Evolutionary conservation across 1,140 invertebrate species (phyloP), one percentile per base, ranked within the genome.

Genomic region (Drosophila sturtevanti): DNA sequence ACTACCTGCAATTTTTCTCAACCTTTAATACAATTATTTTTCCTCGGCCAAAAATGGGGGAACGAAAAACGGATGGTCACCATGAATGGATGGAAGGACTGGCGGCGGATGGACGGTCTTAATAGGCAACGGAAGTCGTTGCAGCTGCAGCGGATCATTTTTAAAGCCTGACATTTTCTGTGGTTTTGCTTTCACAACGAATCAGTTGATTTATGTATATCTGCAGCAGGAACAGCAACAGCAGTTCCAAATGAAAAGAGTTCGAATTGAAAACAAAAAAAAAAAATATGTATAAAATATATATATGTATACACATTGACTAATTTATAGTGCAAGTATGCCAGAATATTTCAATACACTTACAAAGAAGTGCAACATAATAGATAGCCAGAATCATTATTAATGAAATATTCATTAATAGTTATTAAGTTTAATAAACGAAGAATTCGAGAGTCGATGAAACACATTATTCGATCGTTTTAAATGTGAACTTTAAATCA

Each of bases 191-290:
- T 48, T 48, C 41, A 48, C 41, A 48, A 48, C 12, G 64, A 72
- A 56, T 35, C 68, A 63, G 64, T 78, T 85, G 81, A 85, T 85
- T 85, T 85, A 85, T 85, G 77, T 85, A 85, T 85, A 74, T 80
- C 73, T 78, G 81, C 77, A 77, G 81, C 68, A 80, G 67, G 16
- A 48, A 16, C 73, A 74, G 81, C 77, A 77, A 81, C 68, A 80
- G 67, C 41, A 48, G 41, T 48, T 63, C 62, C 69, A 74, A 80
- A 77, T 80, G 81, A 68, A 56, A 56, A 65, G 61, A 71, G 58
- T 71, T 56, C 63, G 58, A 21, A 55, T 55, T 55, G 6, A 7
- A 55, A 16, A 21, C 16, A 10, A 21, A 21, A 14, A 12, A 51
- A 41, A 1, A 21, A 21, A 51, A 21, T 27, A 31, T 9, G 1